Evolutionary conservation across 2,888 invertebrate species (phyloP).

Genomic region (Drosophila neotestacea): DNA sequence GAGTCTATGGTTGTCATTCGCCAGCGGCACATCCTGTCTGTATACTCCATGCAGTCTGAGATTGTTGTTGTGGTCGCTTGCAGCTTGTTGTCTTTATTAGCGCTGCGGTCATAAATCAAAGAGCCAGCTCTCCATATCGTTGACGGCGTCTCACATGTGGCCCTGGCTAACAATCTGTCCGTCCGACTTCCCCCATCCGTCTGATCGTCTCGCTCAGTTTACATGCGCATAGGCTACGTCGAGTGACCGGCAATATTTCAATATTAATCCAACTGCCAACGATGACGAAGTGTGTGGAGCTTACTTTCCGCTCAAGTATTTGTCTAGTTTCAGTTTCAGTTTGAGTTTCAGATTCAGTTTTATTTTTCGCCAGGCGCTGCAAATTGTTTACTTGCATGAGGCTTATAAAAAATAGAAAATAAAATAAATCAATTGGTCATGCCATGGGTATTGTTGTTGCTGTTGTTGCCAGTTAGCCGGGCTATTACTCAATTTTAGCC

Average conservation of each 20-base stretch:
- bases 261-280: slow-evolving; percentile 83
- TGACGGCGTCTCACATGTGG: slow-evolving; percentile 71
- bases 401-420: slow-evolving; percentile 67
- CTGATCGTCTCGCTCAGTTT: slow-evolving; percentile 47
- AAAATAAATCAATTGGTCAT: slow-evolving; percentile 82
- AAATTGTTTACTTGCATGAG: slow-evolving; percentile 56
- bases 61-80: slow-evolving; percentile 50
- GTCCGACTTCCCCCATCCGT: neutral
- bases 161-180: slow-evolving; percentile 56
- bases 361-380: slow-evolving; percentile 47
- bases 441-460: slow-evolving; percentile 41
- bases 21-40: slow-evolving; percentile 72
- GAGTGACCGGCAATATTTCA: slow-evolving; percentile 77
- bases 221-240: slow-evolving; percentile 66
- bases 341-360: slow-evolving; percentile 23
- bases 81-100: slow-evolving; percentile 80
- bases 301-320: slow-evolving; percentile 72
- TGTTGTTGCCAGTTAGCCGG: slow-evolving; percentile 67
- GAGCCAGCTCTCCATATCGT: slow-evolving; percentile 63
- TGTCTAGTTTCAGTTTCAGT: slow-evolving; percentile 59
- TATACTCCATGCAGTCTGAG: slow-evolving; percentile 8
- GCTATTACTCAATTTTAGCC: slow-evolving; percentile 78
- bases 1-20: slow-evolving; percentile 47
- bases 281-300: slow-evolving; percentile 77
- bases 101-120: slow-evolving; percentile 72